A percentile compares a stretch with the other conserved stretches of the same genome.
Conservation (phyloP, 2,797 vertebrate species). For the Urocyon cinereoargenteus region DNA sequence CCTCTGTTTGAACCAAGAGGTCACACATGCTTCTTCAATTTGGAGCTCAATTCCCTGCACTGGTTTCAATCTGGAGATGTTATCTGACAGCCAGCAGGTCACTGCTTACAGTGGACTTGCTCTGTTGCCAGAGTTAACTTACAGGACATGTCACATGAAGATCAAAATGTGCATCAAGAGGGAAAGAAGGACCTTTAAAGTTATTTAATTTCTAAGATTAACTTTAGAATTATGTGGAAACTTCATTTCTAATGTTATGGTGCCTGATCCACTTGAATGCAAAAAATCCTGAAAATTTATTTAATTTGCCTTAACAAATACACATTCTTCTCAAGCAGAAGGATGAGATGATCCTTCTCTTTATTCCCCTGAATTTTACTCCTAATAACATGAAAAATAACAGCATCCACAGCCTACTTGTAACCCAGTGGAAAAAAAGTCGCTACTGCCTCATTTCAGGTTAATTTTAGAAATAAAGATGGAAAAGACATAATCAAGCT, state of each 20-base stretch:
- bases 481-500: not conserved
- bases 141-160: not conserved
- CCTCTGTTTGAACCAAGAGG: slow-evolving; percentile 35
- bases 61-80: slow-evolving; percentile 72
- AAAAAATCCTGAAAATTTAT: slow-evolving; percentile 27
- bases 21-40: slow-evolving; percentile 48
- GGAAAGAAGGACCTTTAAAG: not conserved
- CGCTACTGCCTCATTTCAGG: not conserved
- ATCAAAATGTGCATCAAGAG: not conserved
- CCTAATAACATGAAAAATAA: not conserved
- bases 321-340: not conserved
- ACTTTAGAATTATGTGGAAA: slow-evolving; percentile 43
- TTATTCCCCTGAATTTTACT: not conserved
- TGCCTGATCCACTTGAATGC: not conserved
- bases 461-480: slow-evolving; percentile 49
- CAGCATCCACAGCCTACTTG: not conserved
- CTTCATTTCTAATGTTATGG: slow-evolving; percentile 27
- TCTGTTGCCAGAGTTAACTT: slow-evolving; percentile 32
- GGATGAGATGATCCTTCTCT: not conserved
- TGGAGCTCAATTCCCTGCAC: slow-evolving; percentile 47
- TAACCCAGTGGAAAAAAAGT: not conserved
- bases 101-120: slow-evolving; percentile 10
- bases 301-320: slow-evolving; percentile 11
- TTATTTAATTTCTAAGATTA: slow-evolving; percentile 43
- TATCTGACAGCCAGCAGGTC: slow-evolving; percentile 60